Evolutionary conservation across 2,113 vertebrate species (phyloP).

Genomic region (Sceloporus undulatus): DNA sequence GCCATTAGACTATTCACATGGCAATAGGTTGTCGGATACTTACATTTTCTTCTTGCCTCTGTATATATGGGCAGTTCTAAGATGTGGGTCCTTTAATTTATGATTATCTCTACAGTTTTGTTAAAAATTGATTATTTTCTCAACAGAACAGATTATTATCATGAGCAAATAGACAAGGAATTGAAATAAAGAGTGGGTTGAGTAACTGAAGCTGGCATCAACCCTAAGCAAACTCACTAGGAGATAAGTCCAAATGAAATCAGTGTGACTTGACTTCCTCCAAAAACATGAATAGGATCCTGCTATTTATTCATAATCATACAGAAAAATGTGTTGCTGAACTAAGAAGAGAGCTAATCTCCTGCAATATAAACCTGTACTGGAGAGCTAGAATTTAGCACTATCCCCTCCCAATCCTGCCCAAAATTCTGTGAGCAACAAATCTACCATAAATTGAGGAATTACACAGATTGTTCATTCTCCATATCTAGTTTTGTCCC

Average conservation of each 20-base stretch:
- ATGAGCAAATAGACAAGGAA: not conserved
- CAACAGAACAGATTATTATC: not conserved
- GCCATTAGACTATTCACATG: not conserved
- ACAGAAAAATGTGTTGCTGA: not conserved
- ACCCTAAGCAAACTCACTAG: not conserved
- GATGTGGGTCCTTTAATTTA: no score
- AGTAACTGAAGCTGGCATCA: not conserved
- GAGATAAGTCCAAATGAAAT: conserved; percentile 5
- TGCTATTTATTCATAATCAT: not conserved
- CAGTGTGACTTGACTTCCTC: not conserved
- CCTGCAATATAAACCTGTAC: not conserved
- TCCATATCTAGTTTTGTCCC: not conserved
- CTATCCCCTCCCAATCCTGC: no score
- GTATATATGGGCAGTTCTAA: not conserved
- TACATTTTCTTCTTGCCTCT: not conserved
- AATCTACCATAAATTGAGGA: not conserved
- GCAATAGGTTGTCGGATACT: not conserved
- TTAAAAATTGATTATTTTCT: not conserved
- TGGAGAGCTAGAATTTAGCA: not conserved
- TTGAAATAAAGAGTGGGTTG: not conserved
- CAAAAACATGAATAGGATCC: not conserved
- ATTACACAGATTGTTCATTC: not conserved
- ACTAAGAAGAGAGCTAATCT: not conserved
- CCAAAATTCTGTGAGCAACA: not conserved
- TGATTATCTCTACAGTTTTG: not conserved